Percentiles rank a stretch among this genome's conserved stretches.
Conservation (phyloP, 2,113 vertebrate genomes). For the Cariama cristata region DNA sequence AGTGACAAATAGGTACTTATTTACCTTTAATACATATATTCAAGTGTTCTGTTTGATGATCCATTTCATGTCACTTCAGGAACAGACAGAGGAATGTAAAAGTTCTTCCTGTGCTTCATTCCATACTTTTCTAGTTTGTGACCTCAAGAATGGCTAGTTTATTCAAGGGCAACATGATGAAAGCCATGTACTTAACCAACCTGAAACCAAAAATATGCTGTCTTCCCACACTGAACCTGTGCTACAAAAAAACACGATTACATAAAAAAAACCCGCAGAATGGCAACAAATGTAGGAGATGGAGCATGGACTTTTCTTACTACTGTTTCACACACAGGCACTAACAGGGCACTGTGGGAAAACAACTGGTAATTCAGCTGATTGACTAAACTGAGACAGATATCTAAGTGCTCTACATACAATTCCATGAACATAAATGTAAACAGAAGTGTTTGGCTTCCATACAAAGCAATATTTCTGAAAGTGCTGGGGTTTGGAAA, state of each 20-base stretch:
- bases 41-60: neutral
- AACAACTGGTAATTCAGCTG: neutral
- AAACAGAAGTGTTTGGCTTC: constrained; percentile 52
- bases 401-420: constrained; percentile 15
- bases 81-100: neutral
- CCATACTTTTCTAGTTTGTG: neutral
- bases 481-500: constrained; percentile 55
- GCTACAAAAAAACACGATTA: neutral
- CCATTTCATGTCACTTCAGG: neutral
- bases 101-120: neutral
- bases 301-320: neutral
- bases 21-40: neutral
- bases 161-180: neutral
- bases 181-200: neutral
- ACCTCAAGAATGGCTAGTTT: neutral
- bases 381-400: neutral
- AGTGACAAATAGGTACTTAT: neutral
- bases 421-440: neutral
- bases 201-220: neutral
- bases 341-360: neutral
- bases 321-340: neutral
- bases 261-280: neutral
- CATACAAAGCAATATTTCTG: neutral
- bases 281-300: neutral
- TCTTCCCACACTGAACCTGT: neutral